phyloP scores from a whole-genome alignment of 2,888 invertebrate species.

The Tetrapedia diversipes region DNA sequence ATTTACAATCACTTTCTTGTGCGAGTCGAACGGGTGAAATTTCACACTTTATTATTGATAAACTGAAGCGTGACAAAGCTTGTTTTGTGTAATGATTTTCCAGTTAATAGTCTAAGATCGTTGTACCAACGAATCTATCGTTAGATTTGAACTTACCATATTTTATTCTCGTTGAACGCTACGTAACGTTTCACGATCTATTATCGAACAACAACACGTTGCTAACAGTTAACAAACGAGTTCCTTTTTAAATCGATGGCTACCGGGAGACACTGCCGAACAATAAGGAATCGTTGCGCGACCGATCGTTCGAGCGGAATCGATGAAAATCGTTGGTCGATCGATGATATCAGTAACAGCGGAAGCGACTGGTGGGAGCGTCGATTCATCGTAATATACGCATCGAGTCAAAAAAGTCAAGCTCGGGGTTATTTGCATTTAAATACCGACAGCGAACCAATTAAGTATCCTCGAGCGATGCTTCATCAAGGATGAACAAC shows the following conservation, averaged over 20 bases:
- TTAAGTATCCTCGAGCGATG: neutral
- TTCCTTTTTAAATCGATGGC: too few species aligned
- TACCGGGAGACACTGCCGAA: too few species aligned
- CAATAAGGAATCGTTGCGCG: neutral
- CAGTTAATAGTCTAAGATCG: too few species aligned
- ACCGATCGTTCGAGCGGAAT: neutral
- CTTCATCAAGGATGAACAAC: too few species aligned
- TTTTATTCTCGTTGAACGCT: neutral
- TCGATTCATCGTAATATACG: constrained; percentile 21
- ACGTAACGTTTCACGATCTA: neutral
- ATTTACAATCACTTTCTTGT: too few species aligned
- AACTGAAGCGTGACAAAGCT: too few species aligned
- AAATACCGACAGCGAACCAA: neutral
- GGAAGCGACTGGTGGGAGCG: constrained; percentile 9
- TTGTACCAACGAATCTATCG: too few species aligned
- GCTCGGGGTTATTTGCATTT: constrained; percentile 40
- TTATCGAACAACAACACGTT: neutral
- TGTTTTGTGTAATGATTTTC: too few species aligned
- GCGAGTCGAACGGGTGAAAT: too few species aligned
- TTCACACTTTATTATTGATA: too few species aligned
- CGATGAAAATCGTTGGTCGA: constrained; percentile 1
- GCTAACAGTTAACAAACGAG: neutral
- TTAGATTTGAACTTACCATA: constrained; percentile 27
- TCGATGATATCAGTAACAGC: constrained; percentile 20
- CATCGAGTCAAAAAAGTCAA: constrained; percentile 29